Evolutionary conservation across 2,888 invertebrate species (phyloP).

Genomic region (Scaptomyza tumidula): DNA sequence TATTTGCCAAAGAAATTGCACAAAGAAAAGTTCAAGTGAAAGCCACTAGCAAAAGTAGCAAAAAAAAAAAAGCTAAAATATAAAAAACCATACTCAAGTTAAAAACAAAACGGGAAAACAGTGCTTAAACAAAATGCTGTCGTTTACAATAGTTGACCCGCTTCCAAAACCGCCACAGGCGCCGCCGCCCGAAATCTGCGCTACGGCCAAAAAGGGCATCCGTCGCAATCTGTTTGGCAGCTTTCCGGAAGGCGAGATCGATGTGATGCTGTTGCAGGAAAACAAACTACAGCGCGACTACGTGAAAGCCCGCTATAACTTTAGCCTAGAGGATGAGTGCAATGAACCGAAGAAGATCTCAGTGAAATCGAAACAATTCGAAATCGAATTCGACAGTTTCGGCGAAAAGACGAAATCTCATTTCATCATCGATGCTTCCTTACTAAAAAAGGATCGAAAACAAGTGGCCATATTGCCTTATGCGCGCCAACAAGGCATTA

Average conservation of each 20-base stretch:
- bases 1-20: constrained; percentile 28
- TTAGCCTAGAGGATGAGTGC: constrained; percentile 12
- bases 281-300: not conserved
- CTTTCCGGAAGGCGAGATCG: constrained; percentile 5
- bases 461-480: constrained; percentile 15
- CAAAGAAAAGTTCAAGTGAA: constrained; percentile 61
- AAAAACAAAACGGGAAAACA: not conserved
- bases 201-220: not conserved
- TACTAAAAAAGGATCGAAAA: not conserved
- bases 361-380: constrained; percentile 2
- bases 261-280: constrained; percentile 2
- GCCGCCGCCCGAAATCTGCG: constrained; percentile 3
- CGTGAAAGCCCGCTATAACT: constrained; percentile 12
- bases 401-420: constrained; percentile 2
- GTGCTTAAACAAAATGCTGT: constrained; percentile 12
- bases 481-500: constrained; percentile 26
- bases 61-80: constrained; percentile 15
- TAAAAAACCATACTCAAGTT: not conserved
- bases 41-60: constrained; percentile 29
- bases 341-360: constrained; percentile 30
- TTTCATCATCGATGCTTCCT: not conserved
- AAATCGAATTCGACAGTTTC: not conserved
- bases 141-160: constrained; percentile 9
- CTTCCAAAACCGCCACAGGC: constrained; percentile 3
- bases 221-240: constrained; percentile 40